These are phyloP conservation scores for Charanyca ferruginea DNA, from an alignment of 2,888 invertebrate species.

Conservation along the genomic window DNA sequence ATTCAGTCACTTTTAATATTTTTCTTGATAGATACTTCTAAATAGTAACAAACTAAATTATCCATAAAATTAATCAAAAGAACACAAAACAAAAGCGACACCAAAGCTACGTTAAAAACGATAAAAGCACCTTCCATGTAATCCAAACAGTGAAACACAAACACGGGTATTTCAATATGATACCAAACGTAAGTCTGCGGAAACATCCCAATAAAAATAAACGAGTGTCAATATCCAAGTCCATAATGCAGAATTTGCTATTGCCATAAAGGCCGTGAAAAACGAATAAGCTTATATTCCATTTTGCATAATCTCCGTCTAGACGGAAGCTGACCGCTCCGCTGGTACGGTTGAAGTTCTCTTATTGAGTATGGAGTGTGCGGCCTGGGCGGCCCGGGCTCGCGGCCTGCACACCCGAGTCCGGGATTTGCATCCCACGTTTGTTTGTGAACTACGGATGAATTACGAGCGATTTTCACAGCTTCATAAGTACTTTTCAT, in stretches of 20 bases:
- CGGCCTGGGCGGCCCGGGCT: constrained; percentile 44
- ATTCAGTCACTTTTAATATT: not conserved
- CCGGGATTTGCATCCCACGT: constrained; percentile 77
- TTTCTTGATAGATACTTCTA: not conserved
- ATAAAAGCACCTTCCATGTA: constrained; percentile 54
- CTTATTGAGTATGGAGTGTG: constrained; percentile 71
- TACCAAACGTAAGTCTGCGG: constrained; percentile 73
- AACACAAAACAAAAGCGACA: constrained; percentile 17
- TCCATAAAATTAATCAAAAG: not conserved
- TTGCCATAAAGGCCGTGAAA: constrained; percentile 81
- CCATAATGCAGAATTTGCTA: constrained; percentile 79
- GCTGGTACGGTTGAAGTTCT: constrained; percentile 70
- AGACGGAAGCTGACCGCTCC: constrained; percentile 84
- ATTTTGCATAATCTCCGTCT: constrained; percentile 89
- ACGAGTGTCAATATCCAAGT: constrained; percentile 78
- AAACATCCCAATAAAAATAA: constrained; percentile 82
- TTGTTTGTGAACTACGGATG: constrained; percentile 76
- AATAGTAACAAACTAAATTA: not conserved
- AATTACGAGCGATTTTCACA: constrained; percentile 79
- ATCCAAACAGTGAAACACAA: constrained; percentile 70
- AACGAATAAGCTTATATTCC: constrained; percentile 83
- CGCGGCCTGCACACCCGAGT: constrained; percentile 59
- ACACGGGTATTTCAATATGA: constrained; percentile 73
- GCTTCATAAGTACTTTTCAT: constrained; percentile 74
- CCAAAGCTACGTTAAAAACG: constrained; percentile 19